Percentiles rank a stretch among this genome's conserved stretches.
Conservation (phyloP, 1,140 invertebrate genomes). For the Diabrotica virgifera region DNA sequence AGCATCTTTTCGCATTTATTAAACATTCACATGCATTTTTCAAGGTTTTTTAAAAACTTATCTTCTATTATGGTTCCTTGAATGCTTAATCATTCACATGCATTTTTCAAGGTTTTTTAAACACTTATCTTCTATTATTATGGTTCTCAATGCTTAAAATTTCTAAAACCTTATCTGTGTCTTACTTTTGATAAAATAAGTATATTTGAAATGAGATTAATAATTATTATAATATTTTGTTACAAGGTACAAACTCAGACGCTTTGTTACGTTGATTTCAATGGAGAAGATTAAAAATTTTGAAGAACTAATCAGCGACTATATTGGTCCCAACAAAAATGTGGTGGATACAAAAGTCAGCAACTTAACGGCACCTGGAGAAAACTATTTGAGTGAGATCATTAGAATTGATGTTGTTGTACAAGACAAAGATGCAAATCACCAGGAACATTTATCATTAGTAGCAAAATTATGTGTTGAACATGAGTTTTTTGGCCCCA, state of each 20-base stretch:
- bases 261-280: background rate
- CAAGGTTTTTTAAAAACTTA: no score
- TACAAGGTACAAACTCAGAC: background rate
- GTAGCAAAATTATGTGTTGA: constrained; percentile 14
- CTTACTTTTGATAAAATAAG: no score
- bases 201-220: no score
- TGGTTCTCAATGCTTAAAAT: no score
- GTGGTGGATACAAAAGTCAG: constrained; percentile 9
- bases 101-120: no score
- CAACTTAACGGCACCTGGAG: background rate
- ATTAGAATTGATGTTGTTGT: constrained; percentile 7
- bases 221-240: background rate
- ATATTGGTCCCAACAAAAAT: background rate
- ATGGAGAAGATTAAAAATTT: constrained; percentile 4
- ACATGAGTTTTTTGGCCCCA: background rate
- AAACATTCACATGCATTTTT: no score
- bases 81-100: no score
- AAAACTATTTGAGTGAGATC: constrained; percentile 8
- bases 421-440: background rate
- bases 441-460: background rate
- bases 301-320: background rate
- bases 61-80: no score
- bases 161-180: no score
- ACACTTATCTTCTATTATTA: no score
- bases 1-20: no score